A percentile compares a stretch with the other conserved stretches of the same genome.
These are phyloP conservation scores for Nanorana parkeri DNA, from an alignment of 2,113 vertebrate species.

Conservation along the genomic window DNA sequence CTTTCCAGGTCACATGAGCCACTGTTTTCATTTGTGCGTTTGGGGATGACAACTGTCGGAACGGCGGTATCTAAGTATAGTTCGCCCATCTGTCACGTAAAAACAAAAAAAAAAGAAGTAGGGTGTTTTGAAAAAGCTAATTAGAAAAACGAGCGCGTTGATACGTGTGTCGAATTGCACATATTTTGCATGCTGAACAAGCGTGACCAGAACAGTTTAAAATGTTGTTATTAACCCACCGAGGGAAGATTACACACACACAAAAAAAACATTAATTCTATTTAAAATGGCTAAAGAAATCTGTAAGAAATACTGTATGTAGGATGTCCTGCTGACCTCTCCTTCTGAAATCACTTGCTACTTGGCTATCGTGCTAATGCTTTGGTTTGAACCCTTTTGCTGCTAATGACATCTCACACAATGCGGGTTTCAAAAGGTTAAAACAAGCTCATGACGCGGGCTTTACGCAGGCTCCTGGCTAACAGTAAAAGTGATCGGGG, in stretches of 20 bases:
- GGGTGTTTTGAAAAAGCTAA: not conserved
- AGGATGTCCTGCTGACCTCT: no score
- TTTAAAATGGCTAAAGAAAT: no score
- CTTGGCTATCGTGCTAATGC: no score
- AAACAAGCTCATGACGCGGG: no score
- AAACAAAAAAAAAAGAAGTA: not conserved
- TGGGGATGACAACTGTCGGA: slow-evolving; percentile 23
- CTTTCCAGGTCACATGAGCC: slow-evolving; percentile 16
- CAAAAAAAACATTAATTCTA: no score
- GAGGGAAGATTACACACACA: not conserved
- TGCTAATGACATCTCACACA: no score
- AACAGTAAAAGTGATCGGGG: no score
- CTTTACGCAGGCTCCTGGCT: no score
- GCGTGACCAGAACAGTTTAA: not conserved
- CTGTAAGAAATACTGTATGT: no score
- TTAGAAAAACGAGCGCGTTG: slow-evolving; percentile 13
- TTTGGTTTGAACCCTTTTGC: no score
- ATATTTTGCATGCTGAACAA: not conserved
- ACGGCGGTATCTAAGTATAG: slow-evolving; percentile 5
- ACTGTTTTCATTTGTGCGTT: not conserved
- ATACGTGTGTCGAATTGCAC: slow-evolving; percentile 5
- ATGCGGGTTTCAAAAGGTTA: no score
- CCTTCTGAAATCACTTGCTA: no score
- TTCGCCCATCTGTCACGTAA: slow-evolving; percentile 2
- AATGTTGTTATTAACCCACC: not conserved